These are phyloP conservation scores for Chironomus striatipennis DNA, from an alignment of 1,140 invertebrate genomes.

Conservation along the genomic window DNA sequence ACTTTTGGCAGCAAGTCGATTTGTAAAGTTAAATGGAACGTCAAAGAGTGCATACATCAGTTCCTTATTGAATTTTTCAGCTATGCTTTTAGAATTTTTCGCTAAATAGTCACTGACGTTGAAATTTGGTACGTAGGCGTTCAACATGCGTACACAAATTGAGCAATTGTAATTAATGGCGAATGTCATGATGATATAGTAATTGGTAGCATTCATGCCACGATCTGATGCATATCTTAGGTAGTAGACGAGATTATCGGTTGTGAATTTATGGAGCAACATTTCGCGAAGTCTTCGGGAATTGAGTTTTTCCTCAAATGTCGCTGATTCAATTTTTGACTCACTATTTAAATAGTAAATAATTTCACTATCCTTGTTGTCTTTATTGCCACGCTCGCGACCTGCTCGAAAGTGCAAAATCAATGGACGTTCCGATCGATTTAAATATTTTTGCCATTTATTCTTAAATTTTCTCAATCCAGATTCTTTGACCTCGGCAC, in stretches of 20 bases:
- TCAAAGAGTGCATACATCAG: not conserved
- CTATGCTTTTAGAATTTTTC: not conserved
- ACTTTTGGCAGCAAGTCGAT: not conserved
- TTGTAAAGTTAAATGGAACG: not conserved
- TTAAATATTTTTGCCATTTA: constrained; percentile 28
- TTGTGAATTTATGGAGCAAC: not conserved
- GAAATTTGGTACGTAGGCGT: not conserved
- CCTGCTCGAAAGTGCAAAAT: constrained; percentile 31
- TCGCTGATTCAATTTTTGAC: not conserved
- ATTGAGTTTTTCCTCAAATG: not conserved
- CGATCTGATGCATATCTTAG: not conserved
- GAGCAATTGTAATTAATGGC: not conserved
- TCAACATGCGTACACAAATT: not conserved
- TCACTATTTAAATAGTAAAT: not conserved
- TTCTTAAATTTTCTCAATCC: not conserved
- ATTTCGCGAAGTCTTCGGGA: not conserved
- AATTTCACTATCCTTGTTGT: not conserved
- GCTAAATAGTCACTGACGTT: not conserved
- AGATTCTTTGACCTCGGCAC: not conserved
- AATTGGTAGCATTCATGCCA: not conserved
- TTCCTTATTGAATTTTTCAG: constrained; percentile 4
- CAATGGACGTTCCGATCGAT: constrained; percentile 32
- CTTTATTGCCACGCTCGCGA: constrained; percentile 30
- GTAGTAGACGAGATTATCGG: not conserved
- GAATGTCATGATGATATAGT: not conserved